Conservation (phyloP, 2,888 invertebrate genomes). For the Pinctada fucata region DNA sequence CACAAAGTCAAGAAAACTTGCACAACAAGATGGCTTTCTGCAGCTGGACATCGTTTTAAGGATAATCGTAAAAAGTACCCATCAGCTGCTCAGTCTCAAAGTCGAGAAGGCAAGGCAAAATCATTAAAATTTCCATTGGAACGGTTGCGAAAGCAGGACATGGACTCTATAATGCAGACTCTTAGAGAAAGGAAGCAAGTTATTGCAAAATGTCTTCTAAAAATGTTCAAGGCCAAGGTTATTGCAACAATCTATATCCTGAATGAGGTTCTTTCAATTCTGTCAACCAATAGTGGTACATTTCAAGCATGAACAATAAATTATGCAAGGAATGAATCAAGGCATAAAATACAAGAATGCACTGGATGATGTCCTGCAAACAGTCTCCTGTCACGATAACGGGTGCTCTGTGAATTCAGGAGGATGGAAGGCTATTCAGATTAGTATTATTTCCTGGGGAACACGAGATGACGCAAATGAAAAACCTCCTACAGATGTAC, state of each 20-base stretch:
- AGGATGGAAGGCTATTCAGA: neutral
- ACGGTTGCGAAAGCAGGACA: no score
- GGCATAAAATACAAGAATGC: constrained; percentile 15
- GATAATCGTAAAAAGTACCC: no score
- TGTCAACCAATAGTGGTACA: constrained; percentile 27
- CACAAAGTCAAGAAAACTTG: no score
- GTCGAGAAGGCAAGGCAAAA: no score
- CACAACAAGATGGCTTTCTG: no score
- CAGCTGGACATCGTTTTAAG: no score
- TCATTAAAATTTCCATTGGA: no score
- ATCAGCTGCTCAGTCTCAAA: no score
- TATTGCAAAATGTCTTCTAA: constrained; percentile 39
- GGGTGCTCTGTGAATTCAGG: neutral
- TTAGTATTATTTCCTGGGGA: constrained; percentile 10
- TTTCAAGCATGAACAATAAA: constrained; percentile 36
- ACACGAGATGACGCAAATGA: neutral
- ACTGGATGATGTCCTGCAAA: constrained; percentile 9
- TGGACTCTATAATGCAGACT: no score
- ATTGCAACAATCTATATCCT: constrained; percentile 36
- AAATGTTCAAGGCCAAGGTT: constrained; percentile 34
- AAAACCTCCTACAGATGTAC: constrained; percentile 8
- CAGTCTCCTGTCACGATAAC: neutral
- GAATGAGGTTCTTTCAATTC: constrained; percentile 36
- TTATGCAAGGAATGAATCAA: constrained; percentile 7
- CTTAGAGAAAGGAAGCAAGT: neutral